These are phyloP conservation scores for Hesperia comma DNA, from an alignment of 2,888 invertebrate species.

Conservation along the genomic window DNA sequence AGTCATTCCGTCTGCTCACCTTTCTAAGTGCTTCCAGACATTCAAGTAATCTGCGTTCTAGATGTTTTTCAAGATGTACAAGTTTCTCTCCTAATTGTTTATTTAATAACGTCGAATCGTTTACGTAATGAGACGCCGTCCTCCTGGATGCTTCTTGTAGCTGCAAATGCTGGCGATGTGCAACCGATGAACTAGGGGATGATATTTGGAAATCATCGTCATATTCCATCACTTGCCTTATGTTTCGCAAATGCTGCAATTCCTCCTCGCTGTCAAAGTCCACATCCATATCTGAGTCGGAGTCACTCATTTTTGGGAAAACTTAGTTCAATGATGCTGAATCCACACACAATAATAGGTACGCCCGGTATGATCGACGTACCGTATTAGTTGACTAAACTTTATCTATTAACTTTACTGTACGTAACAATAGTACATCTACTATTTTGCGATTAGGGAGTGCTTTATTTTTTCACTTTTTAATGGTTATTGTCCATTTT, in stretches of 20 bases:
- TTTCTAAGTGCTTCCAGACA: conserved; percentile 60
- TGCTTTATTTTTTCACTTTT: too few relatives aligned
- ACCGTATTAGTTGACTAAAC: too few relatives aligned
- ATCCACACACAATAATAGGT: too few relatives aligned
- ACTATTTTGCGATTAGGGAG: too few relatives aligned
- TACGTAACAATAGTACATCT: too few relatives aligned
- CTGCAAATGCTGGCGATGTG: neutral
- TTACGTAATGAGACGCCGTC: neutral
- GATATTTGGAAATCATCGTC: neutral
- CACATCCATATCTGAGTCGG: conserved; percentile 40
- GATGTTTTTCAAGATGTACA: conserved; percentile 57
- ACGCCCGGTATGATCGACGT: too few relatives aligned
- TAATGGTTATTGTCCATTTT: too few relatives aligned
- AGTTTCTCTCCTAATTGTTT: conserved; percentile 65
- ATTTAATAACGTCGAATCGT: conserved; percentile 52
- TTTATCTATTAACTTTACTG: too few relatives aligned
- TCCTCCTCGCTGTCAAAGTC: conserved; percentile 56
- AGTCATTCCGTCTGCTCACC: conserved; percentile 42
- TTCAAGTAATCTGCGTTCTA: conserved; percentile 58
- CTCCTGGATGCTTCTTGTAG: neutral
- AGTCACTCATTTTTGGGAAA: conserved; percentile 7
- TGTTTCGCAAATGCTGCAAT: conserved; percentile 41
- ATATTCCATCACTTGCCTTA: conserved; percentile 9
- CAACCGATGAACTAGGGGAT: neutral
- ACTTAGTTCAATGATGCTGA: too few relatives aligned